A percentile compares a stretch with the other conserved stretches of the same genome.
These are phyloP conservation scores for Apodemia duryi DNA, from an alignment of 2,888 invertebrate genomes.

Conservation along the genomic window DNA sequence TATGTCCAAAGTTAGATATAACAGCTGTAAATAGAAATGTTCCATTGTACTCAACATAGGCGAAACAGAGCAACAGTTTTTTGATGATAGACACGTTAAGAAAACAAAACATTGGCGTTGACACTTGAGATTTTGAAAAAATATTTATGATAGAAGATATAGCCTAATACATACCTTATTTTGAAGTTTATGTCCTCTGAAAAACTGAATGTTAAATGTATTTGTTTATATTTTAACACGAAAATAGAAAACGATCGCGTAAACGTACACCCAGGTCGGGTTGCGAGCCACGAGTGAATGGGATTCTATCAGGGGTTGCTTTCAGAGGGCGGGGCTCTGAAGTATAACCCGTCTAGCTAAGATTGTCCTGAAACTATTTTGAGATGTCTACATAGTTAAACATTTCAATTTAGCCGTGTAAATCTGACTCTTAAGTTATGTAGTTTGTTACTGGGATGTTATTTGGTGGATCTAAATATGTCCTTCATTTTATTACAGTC, in stretches of 20 bases:
- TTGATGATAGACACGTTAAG: background rate
- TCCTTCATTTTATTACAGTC: background rate
- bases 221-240: background rate
- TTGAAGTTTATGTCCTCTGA: background rate
- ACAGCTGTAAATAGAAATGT: background rate
- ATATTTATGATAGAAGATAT: background rate
- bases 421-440: background rate
- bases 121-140: background rate
- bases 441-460: background rate
- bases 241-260: background rate
- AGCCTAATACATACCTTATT: background rate
- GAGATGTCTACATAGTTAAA: background rate
- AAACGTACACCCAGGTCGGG: background rate
- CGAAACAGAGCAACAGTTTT: background rate
- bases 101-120: background rate
- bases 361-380: background rate
- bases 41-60: background rate
- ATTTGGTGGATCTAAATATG: background rate
- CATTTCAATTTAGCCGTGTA: background rate
- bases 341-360: constrained; percentile 1
- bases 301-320: background rate
- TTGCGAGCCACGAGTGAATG: background rate
- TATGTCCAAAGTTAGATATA: background rate
- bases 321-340: background rate
- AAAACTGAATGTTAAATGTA: background rate